These are phyloP conservation scores for Pachycephala philippinensis DNA, from an alignment of 2,113 vertebrate genomes.

Conservation along the genomic window DNA sequence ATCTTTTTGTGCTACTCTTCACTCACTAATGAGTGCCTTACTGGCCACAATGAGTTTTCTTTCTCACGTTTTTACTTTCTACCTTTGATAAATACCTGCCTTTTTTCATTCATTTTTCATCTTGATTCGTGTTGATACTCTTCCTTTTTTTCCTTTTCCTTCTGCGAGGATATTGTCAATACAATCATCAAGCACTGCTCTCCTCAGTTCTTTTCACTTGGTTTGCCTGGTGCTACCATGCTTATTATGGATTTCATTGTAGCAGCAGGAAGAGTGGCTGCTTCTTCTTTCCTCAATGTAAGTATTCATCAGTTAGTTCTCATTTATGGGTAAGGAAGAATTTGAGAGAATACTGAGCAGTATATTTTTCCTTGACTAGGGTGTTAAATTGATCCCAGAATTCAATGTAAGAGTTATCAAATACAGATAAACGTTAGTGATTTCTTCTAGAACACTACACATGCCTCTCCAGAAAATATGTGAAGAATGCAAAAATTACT, in stretches of 20 bases:
- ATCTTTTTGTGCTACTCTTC: neutral
- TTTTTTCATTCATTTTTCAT: neutral
- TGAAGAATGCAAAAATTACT: neutral
- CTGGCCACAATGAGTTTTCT: neutral
- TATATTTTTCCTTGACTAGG: neutral
- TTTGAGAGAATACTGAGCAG: neutral
- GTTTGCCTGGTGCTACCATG: slow-evolving; percentile 95
- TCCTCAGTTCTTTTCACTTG: slow-evolving; percentile 95
- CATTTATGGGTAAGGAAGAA: neutral
- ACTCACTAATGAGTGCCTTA: neutral
- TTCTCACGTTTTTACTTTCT: neutral
- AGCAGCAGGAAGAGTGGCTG: slow-evolving; percentile 92
- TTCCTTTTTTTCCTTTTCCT: slow-evolving; percentile 18
- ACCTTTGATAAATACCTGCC: neutral
- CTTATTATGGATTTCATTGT: slow-evolving; percentile 97
- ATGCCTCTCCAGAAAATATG: neutral
- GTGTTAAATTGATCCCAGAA: neutral
- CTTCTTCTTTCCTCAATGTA: slow-evolving; percentile 95
- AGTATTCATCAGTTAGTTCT: slow-evolving; percentile 56
- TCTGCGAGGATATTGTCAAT: slow-evolving; percentile 93
- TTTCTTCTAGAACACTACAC: neutral
- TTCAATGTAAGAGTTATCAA: neutral
- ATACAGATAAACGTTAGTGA: neutral
- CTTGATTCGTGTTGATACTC: neutral
- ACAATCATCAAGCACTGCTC: slow-evolving; percentile 99